Evolutionary conservation across 2,888 invertebrate genomes (phyloP).

Genomic region (Thera britannica): DNA sequence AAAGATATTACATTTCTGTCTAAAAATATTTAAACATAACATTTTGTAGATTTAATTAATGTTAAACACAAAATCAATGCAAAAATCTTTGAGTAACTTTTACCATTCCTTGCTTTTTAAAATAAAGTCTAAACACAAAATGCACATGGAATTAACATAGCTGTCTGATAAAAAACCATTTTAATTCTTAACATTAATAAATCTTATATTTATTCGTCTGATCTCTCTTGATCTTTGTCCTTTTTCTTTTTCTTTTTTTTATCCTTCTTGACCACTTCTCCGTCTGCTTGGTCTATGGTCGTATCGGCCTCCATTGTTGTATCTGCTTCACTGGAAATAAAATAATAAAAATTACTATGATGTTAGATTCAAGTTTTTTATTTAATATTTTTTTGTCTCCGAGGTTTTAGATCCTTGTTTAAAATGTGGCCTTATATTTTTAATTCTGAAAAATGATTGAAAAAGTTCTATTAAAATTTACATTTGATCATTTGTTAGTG

Average conservation of each 20-base stretch:
- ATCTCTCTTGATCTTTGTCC: constrained; percentile 85
- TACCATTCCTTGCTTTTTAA: neutral
- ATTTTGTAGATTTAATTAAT: too few relatives aligned
- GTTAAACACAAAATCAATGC: too few relatives aligned
- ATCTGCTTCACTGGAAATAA: constrained; percentile 56
- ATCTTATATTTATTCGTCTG: constrained; percentile 63
- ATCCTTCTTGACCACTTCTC: constrained; percentile 83
- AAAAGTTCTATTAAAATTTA: too few relatives aligned
- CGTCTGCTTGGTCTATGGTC: constrained; percentile 63
- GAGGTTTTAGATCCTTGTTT: neutral
- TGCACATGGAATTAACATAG: neutral
- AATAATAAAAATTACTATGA: neutral
- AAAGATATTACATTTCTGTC: too few relatives aligned
- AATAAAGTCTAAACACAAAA: neutral
- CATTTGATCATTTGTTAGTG: too few relatives aligned
- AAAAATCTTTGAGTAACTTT: too few relatives aligned
- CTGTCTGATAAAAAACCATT: constrained; percentile 30
- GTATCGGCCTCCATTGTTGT: constrained; percentile 67
- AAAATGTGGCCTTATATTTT: neutral
- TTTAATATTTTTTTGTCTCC: constrained; percentile 9
- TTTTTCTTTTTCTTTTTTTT: constrained; percentile 93
- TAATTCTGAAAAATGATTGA: neutral
- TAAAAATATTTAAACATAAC: too few relatives aligned
- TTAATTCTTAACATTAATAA: constrained; percentile 40
- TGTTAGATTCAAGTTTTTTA: too few relatives aligned